Conservation (phyloP, 1,140 invertebrate genomes). For the Andrena cerasifolii region DNA sequence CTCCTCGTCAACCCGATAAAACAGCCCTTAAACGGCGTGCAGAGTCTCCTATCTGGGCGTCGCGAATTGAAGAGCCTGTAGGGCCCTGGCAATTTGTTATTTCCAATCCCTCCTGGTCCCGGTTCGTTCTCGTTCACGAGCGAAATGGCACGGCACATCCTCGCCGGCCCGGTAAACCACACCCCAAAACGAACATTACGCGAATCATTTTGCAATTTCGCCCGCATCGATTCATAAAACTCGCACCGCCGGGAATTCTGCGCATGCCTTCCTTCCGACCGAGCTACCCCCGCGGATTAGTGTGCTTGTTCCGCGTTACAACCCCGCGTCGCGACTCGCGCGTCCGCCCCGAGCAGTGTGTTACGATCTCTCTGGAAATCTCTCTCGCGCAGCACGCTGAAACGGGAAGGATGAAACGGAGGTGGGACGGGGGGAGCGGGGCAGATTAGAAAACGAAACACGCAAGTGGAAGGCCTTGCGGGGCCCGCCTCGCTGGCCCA, state of each 20-base stretch:
- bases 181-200: conserved; percentile 38
- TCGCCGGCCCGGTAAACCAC: conserved; percentile 20
- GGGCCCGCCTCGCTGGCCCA: conserved; percentile 29
- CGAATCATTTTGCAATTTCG: conserved; percentile 44
- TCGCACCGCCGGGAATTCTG: conserved; percentile 4
- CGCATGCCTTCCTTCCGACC: conserved; percentile 1
- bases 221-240: conserved; percentile 42
- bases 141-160: background rate
- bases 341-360: background rate
- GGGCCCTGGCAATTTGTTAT: no score
- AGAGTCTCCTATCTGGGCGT: no score
- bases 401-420: conserved; percentile 38
- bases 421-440: conserved; percentile 20
- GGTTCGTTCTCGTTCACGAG: background rate
- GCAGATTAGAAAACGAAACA: conserved; percentile 1
- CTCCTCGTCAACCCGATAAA: no score
- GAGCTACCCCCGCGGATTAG: background rate
- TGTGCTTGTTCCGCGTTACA: background rate
- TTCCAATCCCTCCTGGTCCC: background rate
- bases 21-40: no score
- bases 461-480: background rate
- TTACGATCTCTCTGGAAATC: background rate
- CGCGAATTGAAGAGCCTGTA: no score
- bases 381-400: conserved; percentile 9
- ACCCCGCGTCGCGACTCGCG: background rate